Evolutionary conservation across 2,888 invertebrate genomes (phyloP), one percentile per base, ranked within the genome.

Genomic region (Cephus pygmeus): DNA sequence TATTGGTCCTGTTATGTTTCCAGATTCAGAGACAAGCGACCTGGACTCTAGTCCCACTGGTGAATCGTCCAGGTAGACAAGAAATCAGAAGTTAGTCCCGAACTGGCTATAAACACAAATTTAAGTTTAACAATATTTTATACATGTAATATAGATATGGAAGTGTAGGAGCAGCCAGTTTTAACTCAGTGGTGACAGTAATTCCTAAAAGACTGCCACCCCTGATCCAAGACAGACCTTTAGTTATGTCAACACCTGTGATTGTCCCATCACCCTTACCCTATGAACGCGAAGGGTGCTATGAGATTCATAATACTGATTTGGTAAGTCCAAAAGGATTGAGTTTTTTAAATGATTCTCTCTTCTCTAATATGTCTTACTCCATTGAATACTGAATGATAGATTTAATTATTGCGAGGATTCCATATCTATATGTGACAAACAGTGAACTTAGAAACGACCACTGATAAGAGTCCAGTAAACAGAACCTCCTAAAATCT

Each of bases 1-100:
- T 68, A 80, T 83, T 31, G 87, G 86, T 33, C 85, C 86, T 75
- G 83, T 80, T 73, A 88, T 89, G 86, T 90, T 89, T 79, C 87
- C 85, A 12, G 87, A 89, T 81, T 90, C 90, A 69, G 91, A 90
- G 76, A 90, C 88, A 1, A 91, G 90, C 75, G 89, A 91, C 75
- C 81, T 88, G 9, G 88, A 91, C 15, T 83, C 79, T 3, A 85
- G 82, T 79, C 81, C 84, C 4, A 79, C 77, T 30, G 81, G 82
- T 23, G 79, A 77, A 68, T 85, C 80, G 3, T 80, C 85, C 75
- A 89, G 85, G 88, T 87, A 83, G 23, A 23, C 56, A 23, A 9
- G 23, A 23, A 56, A 23, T 56, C 56, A 15, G 74, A 34, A 69
- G 12, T 23, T 36, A 33, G 36, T 34, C 34, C 30, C 75, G 33